Conservation (phyloP, 2,113 vertebrate species). For the Charadrius vociferus region DNA sequence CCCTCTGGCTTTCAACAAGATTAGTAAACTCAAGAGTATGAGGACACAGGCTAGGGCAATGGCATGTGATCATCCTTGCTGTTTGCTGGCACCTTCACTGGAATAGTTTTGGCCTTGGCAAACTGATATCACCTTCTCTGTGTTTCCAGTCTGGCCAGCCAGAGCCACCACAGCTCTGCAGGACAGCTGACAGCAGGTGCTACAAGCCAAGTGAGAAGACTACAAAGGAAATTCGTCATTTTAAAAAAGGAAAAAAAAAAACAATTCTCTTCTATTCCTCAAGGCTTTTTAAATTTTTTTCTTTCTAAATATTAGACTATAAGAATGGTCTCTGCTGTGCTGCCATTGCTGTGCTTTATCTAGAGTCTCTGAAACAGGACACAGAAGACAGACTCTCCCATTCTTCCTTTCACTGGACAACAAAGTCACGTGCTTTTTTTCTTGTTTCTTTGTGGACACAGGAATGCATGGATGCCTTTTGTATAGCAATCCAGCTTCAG, state of each 20-base stretch:
- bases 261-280: background rate
- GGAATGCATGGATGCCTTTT: background rate
- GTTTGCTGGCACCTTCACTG: background rate
- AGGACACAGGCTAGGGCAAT: background rate
- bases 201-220: background rate
- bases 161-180: background rate
- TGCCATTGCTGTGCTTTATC: background rate
- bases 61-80: background rate
- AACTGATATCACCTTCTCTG: background rate
- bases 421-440: background rate
- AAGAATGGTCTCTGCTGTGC: background rate
- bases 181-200: background rate
- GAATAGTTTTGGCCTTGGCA: background rate
- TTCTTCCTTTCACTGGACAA: background rate
- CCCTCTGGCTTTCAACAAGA: background rate
- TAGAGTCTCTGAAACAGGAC: background rate
- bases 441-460: background rate
- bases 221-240: accelerated
- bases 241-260: background rate
- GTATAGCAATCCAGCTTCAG: background rate
- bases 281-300: background rate
- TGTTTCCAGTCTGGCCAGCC: background rate
- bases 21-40: background rate
- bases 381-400: background rate
- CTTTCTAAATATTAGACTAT: background rate